phyloP scores from a whole-genome alignment of 2,888 invertebrate species.

The Papilio gigon region DNA sequence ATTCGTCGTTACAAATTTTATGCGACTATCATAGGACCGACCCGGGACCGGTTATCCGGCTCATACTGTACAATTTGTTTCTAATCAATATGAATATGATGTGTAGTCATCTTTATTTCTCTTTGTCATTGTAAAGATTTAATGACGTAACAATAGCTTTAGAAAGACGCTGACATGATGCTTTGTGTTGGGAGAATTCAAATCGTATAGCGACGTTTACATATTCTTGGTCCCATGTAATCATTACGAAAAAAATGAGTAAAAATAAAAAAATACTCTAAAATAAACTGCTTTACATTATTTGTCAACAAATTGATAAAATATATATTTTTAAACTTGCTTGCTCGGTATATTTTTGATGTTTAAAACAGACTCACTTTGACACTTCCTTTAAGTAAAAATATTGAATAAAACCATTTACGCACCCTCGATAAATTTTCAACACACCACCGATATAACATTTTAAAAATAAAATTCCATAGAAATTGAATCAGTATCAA shows the following conservation, averaged over 20 bases:
- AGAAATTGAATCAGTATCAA: constrained; percentile 31
- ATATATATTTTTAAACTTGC: no score
- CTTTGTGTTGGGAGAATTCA: no score
- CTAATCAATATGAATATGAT: constrained; percentile 64
- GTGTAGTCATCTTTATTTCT: neutral
- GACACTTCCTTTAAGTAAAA: neutral
- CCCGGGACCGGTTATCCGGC: constrained; percentile 58
- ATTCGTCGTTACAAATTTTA: constrained; percentile 72
- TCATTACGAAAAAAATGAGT: no score
- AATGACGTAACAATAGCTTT: neutral
- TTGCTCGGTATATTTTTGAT: no score
- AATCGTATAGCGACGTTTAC: no score
- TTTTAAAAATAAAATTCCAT: constrained; percentile 25
- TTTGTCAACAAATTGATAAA: no score
- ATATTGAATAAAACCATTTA: neutral
- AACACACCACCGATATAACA: constrained; percentile 9
- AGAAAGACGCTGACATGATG: neutral
- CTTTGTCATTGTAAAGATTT: neutral
- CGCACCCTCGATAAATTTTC: constrained; percentile 7
- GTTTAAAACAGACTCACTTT: no score
- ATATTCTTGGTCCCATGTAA: no score
- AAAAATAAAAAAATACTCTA: neutral
- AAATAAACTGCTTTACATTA: neutral
- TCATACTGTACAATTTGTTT: constrained; percentile 56
- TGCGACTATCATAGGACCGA: constrained; percentile 63